Conservation (phyloP, 2,888 invertebrate species). For the Zygaena filipendulae region DNA sequence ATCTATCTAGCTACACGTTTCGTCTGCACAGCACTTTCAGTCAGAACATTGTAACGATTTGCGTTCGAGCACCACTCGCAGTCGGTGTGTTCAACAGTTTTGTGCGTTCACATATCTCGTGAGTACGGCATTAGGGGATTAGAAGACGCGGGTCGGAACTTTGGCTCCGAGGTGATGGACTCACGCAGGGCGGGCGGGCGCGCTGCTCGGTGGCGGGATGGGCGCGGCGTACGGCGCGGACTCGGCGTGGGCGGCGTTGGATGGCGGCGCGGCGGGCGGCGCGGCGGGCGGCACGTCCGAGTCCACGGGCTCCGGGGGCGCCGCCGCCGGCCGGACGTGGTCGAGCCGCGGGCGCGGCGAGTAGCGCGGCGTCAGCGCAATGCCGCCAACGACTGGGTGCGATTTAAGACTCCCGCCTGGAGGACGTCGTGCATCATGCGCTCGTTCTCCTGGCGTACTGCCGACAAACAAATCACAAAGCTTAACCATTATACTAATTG, state of each 20-base stretch:
- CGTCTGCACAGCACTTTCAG: slow-evolving; percentile 31
- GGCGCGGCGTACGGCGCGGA: slow-evolving; percentile 13
- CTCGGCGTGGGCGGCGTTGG: slow-evolving; percentile 15
- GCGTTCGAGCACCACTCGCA: too few relatives aligned
- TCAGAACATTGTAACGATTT: too few relatives aligned
- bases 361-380: slow-evolving; percentile 66
- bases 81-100: not conserved
- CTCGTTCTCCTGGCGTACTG: slow-evolving; percentile 91
- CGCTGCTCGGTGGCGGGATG: slow-evolving; percentile 24
- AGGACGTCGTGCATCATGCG: slow-evolving; percentile 83
- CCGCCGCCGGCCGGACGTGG: slow-evolving; percentile 55
- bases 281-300: slow-evolving; percentile 11
- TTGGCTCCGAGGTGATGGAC: slow-evolving; percentile 11
- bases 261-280: too few relatives aligned
- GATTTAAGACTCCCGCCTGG: slow-evolving; percentile 69
- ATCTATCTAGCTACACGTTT: slow-evolving; percentile 50
- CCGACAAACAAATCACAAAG: slow-evolving; percentile 53
- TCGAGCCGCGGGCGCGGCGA: slow-evolving; percentile 59
- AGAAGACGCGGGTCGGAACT: slow-evolving; percentile 1
- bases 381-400: slow-evolving; percentile 66
- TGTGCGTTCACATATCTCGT: slow-evolving; percentile 4
- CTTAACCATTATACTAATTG: slow-evolving; percentile 36
- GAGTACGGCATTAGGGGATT: slow-evolving; percentile 1
- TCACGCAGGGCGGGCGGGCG: slow-evolving; percentile 31
- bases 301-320: slow-evolving; percentile 51